Base-by-base conservation (phyloP, 1,140 invertebrate genomes). In the Drosophila hydei region DNA sequence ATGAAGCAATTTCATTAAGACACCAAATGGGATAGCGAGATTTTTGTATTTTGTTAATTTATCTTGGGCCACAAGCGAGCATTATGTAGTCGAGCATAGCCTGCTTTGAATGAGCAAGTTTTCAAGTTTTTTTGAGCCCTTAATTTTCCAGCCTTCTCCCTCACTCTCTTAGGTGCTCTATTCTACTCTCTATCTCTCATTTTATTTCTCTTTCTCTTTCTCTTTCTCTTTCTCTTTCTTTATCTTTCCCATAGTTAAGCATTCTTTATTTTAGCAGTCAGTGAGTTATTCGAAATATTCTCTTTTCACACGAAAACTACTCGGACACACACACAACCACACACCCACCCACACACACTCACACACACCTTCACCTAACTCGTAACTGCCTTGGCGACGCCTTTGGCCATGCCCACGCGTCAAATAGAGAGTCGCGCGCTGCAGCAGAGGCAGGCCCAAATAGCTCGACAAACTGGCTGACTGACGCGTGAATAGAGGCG, bases 361-460 rank as follows among this genome's bases (percentile, higher is more conserved):
- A 47, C 45, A 14, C 18, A 43, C 14, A 33, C 19, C 33, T 36
- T 61, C 47, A 75, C 65, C 25, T 59, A 65, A 68, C 61, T 79
- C 75, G 75, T 72, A 64, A 72, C 72, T 71, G 79, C 56, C 70
- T 55, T 60, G 30, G 30, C 61, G 58, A 60, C 23, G 76, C 76
- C 80, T 73, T 40, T 60, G 72, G 75, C 56, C 56, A 76, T 50
- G 63, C 25, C 18, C 40, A 47, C 33, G 51, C 58, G 30, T 51
- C 55, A 70, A 84, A 79, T 73, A 8, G 72, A 71, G 72, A 54
- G 63, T 60, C 75, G 79, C 75, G 62, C 72, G 68, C 69, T 51
- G 11, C 11, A 6, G 0, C 30, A 21, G n/a, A 14, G 50, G 27
- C 30, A 7, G 19, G 43, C 40, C 48, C 47, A 30, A 55, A 47